Conservation (phyloP, 2,888 invertebrate species). For the Oligia latruncula region DNA sequence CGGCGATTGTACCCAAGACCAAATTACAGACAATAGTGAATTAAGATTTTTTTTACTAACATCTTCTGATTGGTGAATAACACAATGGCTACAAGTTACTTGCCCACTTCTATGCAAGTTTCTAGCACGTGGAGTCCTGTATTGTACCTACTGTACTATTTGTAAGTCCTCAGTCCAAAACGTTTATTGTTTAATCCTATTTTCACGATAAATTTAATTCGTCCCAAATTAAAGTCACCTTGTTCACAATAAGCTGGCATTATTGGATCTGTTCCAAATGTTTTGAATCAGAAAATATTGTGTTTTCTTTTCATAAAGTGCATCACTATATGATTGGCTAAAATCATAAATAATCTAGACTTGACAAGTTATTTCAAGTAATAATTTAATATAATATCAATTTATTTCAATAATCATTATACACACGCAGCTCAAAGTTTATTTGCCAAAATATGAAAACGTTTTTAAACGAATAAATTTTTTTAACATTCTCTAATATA, state of each 20-base stretch:
- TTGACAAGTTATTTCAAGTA: not conserved
- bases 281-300: slow-evolving; percentile 24
- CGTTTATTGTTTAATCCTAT: not conserved
- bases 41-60: slow-evolving; percentile 4
- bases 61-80: not conserved
- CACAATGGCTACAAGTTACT: not conserved
- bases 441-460: not conserved
- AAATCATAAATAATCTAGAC: not conserved
- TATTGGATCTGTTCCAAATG: slow-evolving; percentile 69
- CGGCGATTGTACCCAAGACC: slow-evolving; percentile 50
- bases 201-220: slow-evolving; percentile 22
- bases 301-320: slow-evolving; percentile 7
- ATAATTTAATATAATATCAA: not conserved
- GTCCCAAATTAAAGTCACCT: slow-evolving; percentile 45
- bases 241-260: slow-evolving; percentile 60
- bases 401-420: not conserved
- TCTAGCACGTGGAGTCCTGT: not conserved
- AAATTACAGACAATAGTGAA: slow-evolving; percentile 1
- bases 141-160: not conserved
- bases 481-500: not conserved
- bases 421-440: not conserved
- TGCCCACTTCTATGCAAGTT: not conserved
- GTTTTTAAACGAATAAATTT: not conserved
- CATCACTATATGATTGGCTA: not conserved
- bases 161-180: not conserved